Evolutionary conservation across 1,140 invertebrate species (phyloP).

Genomic region (Atta colombica): DNA sequence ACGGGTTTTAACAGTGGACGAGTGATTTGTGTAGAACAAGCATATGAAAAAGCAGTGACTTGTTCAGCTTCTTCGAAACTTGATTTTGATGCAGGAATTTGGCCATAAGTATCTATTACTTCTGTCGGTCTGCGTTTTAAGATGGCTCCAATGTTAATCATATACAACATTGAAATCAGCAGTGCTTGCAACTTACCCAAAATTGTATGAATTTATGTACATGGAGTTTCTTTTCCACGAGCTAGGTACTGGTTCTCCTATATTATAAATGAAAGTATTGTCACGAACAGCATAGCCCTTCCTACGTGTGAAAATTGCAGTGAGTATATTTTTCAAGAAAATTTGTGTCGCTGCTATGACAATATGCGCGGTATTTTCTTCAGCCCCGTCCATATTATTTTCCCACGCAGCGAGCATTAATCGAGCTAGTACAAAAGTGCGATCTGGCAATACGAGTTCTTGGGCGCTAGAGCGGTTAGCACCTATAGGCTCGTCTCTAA

Average conservation of each 20-base stretch:
- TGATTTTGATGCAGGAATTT: slow-evolving; percentile 81
- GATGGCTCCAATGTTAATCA: not conserved
- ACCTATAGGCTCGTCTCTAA: slow-evolving; percentile 85
- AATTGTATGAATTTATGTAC: slow-evolving; percentile 76
- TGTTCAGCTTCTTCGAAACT: slow-evolving; percentile 84
- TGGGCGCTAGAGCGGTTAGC: slow-evolving; percentile 88
- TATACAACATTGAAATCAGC: not conserved
- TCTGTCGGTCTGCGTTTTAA: slow-evolving; percentile 74
- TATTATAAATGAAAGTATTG: slow-evolving; percentile 90
- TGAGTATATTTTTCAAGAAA: slow-evolving; percentile 93
- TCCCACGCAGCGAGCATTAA: slow-evolving; percentile 94
- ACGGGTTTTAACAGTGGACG: slow-evolving; percentile 79
- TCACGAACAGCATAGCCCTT: slow-evolving; percentile 91
- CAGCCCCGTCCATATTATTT: slow-evolving; percentile 92
- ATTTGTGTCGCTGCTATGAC: slow-evolving; percentile 92
- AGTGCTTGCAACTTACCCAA: slow-evolving; percentile 58
- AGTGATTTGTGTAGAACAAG: slow-evolving; percentile 82
- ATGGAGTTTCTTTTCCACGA: slow-evolving; percentile 90
- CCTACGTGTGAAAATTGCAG: slow-evolving; percentile 90
- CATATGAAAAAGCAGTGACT: slow-evolving; percentile 83
- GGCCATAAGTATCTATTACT: slow-evolving; percentile 81
- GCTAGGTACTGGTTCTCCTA: slow-evolving; percentile 90
- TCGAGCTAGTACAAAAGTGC: slow-evolving; percentile 91
- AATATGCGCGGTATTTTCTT: slow-evolving; percentile 92
- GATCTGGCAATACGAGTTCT: slow-evolving; percentile 92